phyloP scores from a whole-genome alignment of 2,888 invertebrate species.

The Pocota personata region DNA sequence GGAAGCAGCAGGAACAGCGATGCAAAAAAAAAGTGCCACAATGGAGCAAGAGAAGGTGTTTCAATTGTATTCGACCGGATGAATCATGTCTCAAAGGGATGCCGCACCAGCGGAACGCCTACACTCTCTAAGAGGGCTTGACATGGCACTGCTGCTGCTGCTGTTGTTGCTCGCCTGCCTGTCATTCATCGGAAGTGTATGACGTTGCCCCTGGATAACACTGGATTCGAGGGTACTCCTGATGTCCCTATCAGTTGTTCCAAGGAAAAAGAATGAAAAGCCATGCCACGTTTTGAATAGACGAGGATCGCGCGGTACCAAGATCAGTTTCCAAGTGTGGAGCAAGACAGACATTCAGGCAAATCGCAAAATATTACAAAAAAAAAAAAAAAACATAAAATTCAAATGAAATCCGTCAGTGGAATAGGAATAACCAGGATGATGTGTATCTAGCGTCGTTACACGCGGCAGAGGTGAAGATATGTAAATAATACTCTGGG shows the following conservation, averaged over 20 bases:
- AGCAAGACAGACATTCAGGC: constrained; percentile 61
- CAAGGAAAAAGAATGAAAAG: no score
- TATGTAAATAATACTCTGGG: constrained; percentile 74
- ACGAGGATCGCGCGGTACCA: constrained; percentile 28
- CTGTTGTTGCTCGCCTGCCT: constrained; percentile 44
- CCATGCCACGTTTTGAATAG: constrained; percentile 21
- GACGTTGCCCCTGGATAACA: constrained; percentile 52
- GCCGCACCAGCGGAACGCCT: constrained; percentile 70
- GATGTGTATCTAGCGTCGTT: constrained; percentile 57
- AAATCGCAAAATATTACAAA: constrained; percentile 26
- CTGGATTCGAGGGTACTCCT: not conserved
- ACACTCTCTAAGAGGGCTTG: constrained; percentile 46
- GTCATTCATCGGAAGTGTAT: constrained; percentile 74
- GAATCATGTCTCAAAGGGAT: constrained; percentile 78
- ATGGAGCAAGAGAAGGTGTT: constrained; percentile 67
- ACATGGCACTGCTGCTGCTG: constrained; percentile 44
- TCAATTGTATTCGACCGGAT: constrained; percentile 76
- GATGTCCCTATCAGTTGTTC: constrained; percentile 56
- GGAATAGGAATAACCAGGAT: constrained; percentile 23
- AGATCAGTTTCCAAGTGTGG: constrained; percentile 62
- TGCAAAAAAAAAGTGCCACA: constrained; percentile 24
- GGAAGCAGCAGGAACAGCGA: not conserved
- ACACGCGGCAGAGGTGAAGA: constrained; percentile 55
- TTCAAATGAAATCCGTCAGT: constrained; percentile 57
- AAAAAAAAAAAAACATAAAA: constrained; percentile 19